phyloP scores from a whole-genome alignment of 2,888 invertebrate species.

The Clunio marinus region DNA sequence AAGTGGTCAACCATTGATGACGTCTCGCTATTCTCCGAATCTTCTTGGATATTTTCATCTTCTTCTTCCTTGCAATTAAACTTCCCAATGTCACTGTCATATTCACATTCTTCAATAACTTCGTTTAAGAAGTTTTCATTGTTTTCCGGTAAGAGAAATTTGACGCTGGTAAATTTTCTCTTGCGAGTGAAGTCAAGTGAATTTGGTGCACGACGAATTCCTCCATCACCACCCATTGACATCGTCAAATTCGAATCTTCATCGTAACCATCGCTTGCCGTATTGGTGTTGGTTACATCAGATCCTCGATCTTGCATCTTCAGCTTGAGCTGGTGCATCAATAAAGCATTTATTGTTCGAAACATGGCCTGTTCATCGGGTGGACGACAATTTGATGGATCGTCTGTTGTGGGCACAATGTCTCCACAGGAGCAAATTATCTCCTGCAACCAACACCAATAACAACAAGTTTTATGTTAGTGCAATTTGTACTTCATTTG shows the following conservation, averaged over 20 bases:
- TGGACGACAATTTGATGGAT: conserved; percentile 40
- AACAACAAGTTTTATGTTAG: conserved; percentile 49
- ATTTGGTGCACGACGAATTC: conserved; percentile 33
- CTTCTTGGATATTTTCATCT: not conserved
- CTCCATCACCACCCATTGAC: too few relatives aligned
- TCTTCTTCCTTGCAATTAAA: conserved; percentile 40
- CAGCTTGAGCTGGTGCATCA: conserved; percentile 43
- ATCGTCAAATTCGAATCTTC: not conserved
- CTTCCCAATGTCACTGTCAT: conserved; percentile 41
- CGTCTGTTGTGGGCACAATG: conserved; percentile 51
- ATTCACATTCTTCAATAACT: conserved; percentile 41
- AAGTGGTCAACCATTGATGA: conserved; percentile 28
- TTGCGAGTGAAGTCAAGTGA: conserved; percentile 40
- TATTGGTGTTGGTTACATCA: conserved; percentile 42
- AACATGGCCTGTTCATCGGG: conserved; percentile 48
- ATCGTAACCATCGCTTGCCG: conserved; percentile 37
- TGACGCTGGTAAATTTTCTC: conserved; percentile 33
- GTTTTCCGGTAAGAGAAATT: conserved; percentile 30
- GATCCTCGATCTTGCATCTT: conserved; percentile 16
- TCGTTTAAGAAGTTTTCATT: conserved; percentile 39
- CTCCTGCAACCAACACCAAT: conserved; percentile 62
- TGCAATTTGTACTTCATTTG: conserved; percentile 20
- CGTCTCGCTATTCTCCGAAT: conserved; percentile 39
- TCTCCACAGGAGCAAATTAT: conserved; percentile 62
- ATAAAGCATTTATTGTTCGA: conserved; percentile 48